phyloP scores from a whole-genome alignment of 1,140 invertebrate genomes.

The Sarcophaga bullata region DNA sequence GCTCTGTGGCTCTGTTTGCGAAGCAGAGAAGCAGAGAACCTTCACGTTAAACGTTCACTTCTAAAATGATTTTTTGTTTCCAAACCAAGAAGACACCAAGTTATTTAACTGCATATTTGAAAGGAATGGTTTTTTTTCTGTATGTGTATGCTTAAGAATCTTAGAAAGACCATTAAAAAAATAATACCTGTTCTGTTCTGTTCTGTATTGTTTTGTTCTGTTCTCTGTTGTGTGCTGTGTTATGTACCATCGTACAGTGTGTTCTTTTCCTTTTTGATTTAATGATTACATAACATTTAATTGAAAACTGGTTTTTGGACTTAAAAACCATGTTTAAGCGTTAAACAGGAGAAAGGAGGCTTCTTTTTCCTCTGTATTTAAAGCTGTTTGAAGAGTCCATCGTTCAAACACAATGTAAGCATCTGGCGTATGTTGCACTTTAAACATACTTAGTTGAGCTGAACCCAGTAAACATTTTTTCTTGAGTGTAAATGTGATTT shows the following conservation, averaged over 20 bases:
- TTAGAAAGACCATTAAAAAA: not conserved
- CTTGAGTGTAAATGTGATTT: too few relatives aligned
- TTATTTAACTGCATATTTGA: not conserved
- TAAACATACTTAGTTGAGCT: too few relatives aligned
- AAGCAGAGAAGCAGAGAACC: not conserved
- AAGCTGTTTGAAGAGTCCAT: not conserved
- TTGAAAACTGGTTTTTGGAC: conserved; percentile 13
- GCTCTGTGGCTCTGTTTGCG: not conserved
- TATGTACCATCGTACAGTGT: not conserved
- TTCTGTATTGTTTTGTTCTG: not conserved
- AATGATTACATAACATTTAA: conserved; percentile 32
- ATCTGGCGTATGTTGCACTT: too few relatives aligned
- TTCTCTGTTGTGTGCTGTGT: not conserved
- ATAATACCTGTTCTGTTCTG: conserved; percentile 12
- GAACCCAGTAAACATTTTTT: too few relatives aligned
- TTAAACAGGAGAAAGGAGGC: not conserved
- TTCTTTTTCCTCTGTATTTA: not conserved
- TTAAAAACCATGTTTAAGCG: not conserved
- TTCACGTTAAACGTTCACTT: not conserved
- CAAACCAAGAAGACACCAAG: not conserved
- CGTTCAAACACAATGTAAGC: too few relatives aligned
- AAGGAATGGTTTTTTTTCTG: not conserved
- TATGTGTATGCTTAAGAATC: not conserved
- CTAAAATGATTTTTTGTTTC: conserved; percentile 27
- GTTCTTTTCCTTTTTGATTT: not conserved